Percentiles rank a stretch among this genome's conserved stretches.
phyloP scores from a whole-genome alignment of 2,888 invertebrate species.

The Netelia inedita region DNA sequence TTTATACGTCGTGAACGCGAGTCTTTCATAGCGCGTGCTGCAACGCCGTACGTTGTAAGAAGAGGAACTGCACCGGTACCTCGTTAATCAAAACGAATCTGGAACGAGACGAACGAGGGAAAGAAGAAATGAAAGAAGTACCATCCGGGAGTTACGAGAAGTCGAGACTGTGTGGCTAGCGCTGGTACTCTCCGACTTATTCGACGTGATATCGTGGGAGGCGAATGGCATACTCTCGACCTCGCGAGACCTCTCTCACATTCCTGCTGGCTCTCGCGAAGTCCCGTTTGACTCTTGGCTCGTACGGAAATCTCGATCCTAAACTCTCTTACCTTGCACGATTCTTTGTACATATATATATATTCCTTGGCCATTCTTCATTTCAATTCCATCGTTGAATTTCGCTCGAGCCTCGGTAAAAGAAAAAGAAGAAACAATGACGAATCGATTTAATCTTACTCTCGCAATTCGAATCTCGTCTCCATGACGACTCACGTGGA shows the following conservation, averaged over 20 bases:
- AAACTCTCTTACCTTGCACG: slow-evolving; percentile 29
- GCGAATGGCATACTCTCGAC: slow-evolving; percentile 62
- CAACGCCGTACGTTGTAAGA: slow-evolving; percentile 1
- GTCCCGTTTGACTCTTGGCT: slow-evolving; percentile 61
- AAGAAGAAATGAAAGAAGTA: slow-evolving; percentile 8
- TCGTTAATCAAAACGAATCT: slow-evolving; percentile 61
- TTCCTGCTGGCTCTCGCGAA: slow-evolving; percentile 51
- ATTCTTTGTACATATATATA: neutral
- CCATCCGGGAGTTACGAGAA: slow-evolving; percentile 16
- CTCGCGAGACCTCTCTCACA: slow-evolving; percentile 58
- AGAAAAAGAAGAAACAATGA: neutral
- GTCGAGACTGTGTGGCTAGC: slow-evolving; percentile 12
- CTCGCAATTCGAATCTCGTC: neutral
- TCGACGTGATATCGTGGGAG: slow-evolving; percentile 60
- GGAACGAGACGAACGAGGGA: slow-evolving; percentile 19
- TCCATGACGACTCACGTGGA: too few relatives aligned
- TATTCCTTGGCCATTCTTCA: slow-evolving; percentile 20
- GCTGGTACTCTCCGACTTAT: slow-evolving; percentile 52
- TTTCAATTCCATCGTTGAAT: slow-evolving; percentile 40
- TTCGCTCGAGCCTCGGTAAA: neutral
- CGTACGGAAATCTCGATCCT: slow-evolving; percentile 62
- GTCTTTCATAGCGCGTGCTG: neutral
- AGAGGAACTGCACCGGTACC: slow-evolving; percentile 29
- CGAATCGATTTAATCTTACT: neutral
- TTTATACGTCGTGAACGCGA: slow-evolving; percentile 15